Percentiles rank a stretch among this genome's conserved stretches.
These are phyloP conservation scores for Leucophora obtusa DNA, from an alignment of 2,888 invertebrate species.

Conservation along the genomic window DNA sequence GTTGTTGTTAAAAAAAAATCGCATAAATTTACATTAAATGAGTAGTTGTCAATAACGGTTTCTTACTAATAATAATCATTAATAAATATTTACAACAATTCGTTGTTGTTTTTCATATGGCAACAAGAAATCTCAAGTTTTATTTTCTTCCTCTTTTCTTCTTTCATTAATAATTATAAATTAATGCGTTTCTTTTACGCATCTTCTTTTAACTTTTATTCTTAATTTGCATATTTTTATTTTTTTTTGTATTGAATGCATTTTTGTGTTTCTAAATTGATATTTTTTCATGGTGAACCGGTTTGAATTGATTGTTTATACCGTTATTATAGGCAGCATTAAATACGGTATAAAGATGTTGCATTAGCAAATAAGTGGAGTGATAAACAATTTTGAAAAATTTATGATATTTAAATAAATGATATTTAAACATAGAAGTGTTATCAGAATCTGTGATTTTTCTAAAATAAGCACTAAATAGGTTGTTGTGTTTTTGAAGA, in stretches of 20 bases:
- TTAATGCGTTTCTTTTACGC: slow-evolving; percentile 21
- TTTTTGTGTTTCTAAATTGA: not conserved
- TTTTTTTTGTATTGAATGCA: not conserved
- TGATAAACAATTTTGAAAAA: no score
- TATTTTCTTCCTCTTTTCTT: not conserved
- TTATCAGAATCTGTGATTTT: no score
- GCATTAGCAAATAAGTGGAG: no score
- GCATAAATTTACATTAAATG: slow-evolving; percentile 41
- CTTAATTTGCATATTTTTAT: not conserved
- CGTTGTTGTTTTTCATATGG: not conserved
- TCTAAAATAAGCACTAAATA: no score
- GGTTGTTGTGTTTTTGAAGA: no score
- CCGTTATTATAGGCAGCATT: no score
- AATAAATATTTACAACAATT: slow-evolving; percentile 17
- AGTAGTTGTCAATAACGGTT: slow-evolving; percentile 47
- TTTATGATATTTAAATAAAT: no score
- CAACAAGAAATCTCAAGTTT: slow-evolving; percentile 6
- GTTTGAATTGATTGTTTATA: not conserved
- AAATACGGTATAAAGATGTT: no score
- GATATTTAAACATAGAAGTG: no score
- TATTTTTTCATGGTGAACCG: not conserved
- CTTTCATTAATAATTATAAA: slow-evolving; percentile 26
- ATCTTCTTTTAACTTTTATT: slow-evolving; percentile 3
- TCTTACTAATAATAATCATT: slow-evolving; percentile 25
- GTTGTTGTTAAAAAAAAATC: slow-evolving; percentile 5